Conservation (phyloP, 2,797 vertebrate genomes). For the Darevskia mixta region DNA sequence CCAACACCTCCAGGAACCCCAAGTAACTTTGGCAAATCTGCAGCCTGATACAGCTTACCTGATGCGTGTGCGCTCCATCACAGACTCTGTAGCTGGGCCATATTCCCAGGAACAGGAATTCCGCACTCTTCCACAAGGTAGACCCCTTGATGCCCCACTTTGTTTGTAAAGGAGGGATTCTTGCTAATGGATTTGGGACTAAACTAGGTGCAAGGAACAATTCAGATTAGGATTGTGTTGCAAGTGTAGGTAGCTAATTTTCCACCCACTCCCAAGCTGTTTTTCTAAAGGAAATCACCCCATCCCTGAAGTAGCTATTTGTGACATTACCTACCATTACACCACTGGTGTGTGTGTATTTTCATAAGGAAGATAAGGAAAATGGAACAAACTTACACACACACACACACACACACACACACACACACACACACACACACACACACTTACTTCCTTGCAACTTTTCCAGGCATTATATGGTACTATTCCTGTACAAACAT, state of each 20-base stretch:
- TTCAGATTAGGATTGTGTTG: not conserved
- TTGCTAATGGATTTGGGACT: not conserved
- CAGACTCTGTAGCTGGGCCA: constrained; percentile 77
- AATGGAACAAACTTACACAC: not conserved
- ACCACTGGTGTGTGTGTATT: not conserved
- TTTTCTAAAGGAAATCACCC: not conserved
- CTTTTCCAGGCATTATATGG: not conserved
- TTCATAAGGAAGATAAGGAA: not conserved
- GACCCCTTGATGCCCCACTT: not conserved
- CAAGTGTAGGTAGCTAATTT: not conserved
- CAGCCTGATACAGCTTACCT: constrained; percentile 81
- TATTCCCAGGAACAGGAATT: constrained; percentile 81
- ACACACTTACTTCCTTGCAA: not conserved
- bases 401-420: too few species aligned
- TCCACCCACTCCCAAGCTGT: not conserved
- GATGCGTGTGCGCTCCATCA: constrained; percentile 78
- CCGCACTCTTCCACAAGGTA: constrained; percentile 79
- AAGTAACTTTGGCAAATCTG: constrained; percentile 78
- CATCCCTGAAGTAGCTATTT: not conserved
- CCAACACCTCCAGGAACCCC: constrained; percentile 75
- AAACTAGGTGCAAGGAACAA: not conserved
- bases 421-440: too few species aligned
- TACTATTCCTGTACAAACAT: not conserved
- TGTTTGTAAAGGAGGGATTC: too few species aligned
- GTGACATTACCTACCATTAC: too few species aligned